These are phyloP conservation scores for Ormia ochracea DNA, from an alignment of 2,888 invertebrate genomes.

Conservation along the genomic window DNA sequence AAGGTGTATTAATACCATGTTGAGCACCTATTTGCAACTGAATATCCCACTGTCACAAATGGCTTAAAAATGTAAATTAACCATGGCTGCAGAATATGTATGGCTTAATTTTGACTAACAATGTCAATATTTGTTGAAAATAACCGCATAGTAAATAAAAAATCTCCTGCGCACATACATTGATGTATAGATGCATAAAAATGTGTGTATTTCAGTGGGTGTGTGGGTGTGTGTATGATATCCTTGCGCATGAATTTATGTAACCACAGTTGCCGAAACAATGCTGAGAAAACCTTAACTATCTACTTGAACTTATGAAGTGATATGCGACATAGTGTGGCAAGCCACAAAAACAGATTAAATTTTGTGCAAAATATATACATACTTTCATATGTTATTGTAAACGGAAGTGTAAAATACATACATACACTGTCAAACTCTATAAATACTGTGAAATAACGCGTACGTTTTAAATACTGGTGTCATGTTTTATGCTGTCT, in stretches of 20 bases:
- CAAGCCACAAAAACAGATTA: conserved; percentile 41
- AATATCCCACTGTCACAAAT: no score
- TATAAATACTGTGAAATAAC: no score
- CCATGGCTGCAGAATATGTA: no score
- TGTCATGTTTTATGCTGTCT: no score
- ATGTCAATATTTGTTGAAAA: conserved; percentile 20
- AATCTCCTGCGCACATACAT: neutral
- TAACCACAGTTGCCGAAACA: neutral
- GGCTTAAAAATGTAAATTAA: neutral
- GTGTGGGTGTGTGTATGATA: neutral
- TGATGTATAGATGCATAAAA: neutral
- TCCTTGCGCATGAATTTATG: no score
- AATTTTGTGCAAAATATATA: neutral
- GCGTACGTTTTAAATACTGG: no score
- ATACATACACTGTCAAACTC: conserved; percentile 3
- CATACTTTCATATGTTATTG: neutral
- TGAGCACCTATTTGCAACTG: no score
- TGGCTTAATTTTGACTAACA: no score
- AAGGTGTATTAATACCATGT: no score
- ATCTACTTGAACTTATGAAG: conserved; percentile 51
- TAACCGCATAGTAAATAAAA: conserved; percentile 12
- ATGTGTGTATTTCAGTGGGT: neutral
- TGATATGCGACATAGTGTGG: conserved; percentile 51
- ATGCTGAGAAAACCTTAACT: conserved; percentile 46
- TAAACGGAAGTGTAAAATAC: neutral